Percentiles rank a stretch among this genome's conserved stretches.
phyloP scores from a whole-genome alignment of 2,113 vertebrate species.

The Lamprotornis superbus region DNA sequence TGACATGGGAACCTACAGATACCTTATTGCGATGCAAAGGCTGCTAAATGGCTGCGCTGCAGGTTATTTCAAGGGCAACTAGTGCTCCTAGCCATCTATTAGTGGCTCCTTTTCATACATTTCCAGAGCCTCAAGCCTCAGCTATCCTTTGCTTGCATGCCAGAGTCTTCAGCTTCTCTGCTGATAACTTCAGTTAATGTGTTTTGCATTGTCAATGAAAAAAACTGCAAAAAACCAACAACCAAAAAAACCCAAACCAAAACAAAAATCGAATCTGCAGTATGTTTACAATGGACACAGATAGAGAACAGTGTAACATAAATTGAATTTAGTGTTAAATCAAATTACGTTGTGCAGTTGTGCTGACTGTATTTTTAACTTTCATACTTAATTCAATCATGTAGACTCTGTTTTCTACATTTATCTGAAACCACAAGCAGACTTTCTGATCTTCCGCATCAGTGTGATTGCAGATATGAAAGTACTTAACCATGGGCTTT shows the following conservation, averaged over 20 bases:
- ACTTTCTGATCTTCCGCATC: background rate
- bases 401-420: background rate
- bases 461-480: background rate
- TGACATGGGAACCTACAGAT: background rate
- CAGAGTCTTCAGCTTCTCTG: conserved; percentile 13
- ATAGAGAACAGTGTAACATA: background rate
- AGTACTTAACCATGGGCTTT: background rate
- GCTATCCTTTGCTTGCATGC: background rate
- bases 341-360: background rate
- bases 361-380: conserved; percentile 39
- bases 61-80: background rate
- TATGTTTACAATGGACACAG: conserved; percentile 5
- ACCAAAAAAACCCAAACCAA: background rate
- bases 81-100: background rate
- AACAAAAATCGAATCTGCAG: background rate
- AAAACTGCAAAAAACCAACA: background rate
- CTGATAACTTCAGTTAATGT: background rate
- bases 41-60: background rate
- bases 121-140: background rate
- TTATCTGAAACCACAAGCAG: conserved; percentile 1
- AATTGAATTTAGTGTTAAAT: conserved; percentile 52
- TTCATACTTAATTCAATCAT: conserved; percentile 31
- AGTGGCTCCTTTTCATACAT: background rate
- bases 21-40: background rate
- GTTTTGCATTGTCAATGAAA: conserved; percentile 16